These are phyloP conservation scores for Chaenodraco wilsoni DNA, from an alignment of 2,797 vertebrate genomes.

Conservation along the genomic window DNA sequence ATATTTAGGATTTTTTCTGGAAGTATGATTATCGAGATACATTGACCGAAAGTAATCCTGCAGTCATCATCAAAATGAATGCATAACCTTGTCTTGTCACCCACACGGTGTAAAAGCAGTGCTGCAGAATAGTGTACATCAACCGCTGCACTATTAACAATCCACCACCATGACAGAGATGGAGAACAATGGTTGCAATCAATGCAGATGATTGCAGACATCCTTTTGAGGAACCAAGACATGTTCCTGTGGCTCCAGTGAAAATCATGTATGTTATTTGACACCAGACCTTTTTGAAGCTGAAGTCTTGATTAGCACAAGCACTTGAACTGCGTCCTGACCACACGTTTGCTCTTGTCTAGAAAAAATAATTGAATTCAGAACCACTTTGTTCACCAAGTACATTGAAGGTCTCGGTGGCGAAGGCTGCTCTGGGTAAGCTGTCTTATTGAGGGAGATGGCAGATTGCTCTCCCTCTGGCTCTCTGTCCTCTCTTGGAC, in stretches of 20 bases:
- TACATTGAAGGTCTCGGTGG: conserved; percentile 43
- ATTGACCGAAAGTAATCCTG: not conserved
- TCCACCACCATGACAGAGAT: not conserved
- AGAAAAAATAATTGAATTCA: conserved; percentile 40
- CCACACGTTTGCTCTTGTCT: conserved; percentile 23
- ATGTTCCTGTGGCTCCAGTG: not conserved
- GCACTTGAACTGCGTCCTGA: conserved; percentile 10
- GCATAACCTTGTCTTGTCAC: not conserved
- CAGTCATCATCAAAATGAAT: not conserved
- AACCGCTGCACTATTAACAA: not conserved
- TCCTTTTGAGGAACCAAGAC: not conserved
- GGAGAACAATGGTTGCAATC: not conserved
- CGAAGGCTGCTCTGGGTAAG: conserved; percentile 41
- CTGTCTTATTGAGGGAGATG: conserved; percentile 71
- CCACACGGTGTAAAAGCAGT: not conserved
- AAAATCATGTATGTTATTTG: not conserved
- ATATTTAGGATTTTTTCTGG: not conserved
- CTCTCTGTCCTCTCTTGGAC: conserved; percentile 69
- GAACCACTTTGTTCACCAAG: conserved; percentile 43
- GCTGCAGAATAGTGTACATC: not conserved
- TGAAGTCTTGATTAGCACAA: conserved; percentile 20
- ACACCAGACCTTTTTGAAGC: conserved; percentile 7
- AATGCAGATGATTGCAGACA: not conserved
- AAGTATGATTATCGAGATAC: not conserved
- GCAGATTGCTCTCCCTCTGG: conserved; percentile 79